These are phyloP conservation scores for Chrysolina haemoptera DNA, from an alignment of 2,888 invertebrate genomes.

Conservation along the genomic window DNA sequence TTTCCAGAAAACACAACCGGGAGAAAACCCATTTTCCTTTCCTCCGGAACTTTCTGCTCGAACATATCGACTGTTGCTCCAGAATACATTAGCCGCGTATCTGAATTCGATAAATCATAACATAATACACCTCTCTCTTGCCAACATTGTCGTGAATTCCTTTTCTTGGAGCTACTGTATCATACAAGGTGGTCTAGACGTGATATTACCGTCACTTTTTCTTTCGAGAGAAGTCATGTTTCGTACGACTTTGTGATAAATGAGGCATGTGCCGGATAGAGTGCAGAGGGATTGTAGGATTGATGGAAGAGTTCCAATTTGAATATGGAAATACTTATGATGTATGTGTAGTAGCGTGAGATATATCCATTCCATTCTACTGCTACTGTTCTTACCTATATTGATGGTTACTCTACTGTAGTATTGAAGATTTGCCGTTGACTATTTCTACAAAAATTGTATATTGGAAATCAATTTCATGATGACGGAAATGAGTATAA, in stretches of 20 bases:
- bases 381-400: no score
- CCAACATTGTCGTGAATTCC: constrained; percentile 26
- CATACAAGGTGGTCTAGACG: constrained; percentile 23
- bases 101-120: constrained; percentile 28
- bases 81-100: constrained; percentile 10
- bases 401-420: no score
- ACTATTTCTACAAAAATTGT: no score
- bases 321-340: no score
- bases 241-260: neutral
- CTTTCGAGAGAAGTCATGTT: neutral
- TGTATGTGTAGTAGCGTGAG: no score
- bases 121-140: constrained; percentile 31
- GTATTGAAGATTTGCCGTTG: no score
- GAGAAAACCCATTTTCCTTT: neutral
- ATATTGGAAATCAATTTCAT: no score
- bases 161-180: constrained; percentile 20
- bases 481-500: no score
- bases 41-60: neutral
- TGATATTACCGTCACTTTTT: constrained; percentile 1
- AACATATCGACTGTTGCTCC: constrained; percentile 18
- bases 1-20: constrained; percentile 12
- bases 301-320: no score
- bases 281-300: no score
- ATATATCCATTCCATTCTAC: no score
- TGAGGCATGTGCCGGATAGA: neutral